phyloP scores from a whole-genome alignment of 2,797 vertebrate species.

The Rhodeus uyekii region DNA sequence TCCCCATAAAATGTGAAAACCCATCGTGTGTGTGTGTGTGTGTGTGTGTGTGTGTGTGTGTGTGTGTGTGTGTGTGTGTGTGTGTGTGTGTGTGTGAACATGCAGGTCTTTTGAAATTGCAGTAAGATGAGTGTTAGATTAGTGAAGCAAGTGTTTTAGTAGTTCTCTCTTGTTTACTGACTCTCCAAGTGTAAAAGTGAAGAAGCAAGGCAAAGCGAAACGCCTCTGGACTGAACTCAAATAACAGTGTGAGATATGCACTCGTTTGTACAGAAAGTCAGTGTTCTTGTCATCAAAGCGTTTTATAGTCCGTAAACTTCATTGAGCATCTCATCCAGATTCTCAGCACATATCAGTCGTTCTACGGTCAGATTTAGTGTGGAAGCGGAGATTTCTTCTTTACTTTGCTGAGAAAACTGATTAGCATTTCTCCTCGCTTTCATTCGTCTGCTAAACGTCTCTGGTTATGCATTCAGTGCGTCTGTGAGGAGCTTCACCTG shows the following conservation, averaged over 20 bases:
- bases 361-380: not conserved
- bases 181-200: not conserved
- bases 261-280: not conserved
- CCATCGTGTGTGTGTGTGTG: not conserved
- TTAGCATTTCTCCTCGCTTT: not conserved
- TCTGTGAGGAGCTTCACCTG: not conserved
- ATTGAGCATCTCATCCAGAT: not conserved
- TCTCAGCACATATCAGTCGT: not conserved
- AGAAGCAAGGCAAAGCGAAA: not conserved
- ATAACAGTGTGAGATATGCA: too few relatives aligned
- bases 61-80: not conserved
- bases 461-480: constrained; percentile 31
- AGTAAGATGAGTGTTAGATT: not conserved
- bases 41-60: not conserved
- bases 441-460: not conserved
- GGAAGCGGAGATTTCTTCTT: not conserved
- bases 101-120: not conserved
- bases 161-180: not conserved
- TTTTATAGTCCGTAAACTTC: not conserved
- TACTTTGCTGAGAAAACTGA: not conserved
- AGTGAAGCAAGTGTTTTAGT: not conserved
- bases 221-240: not conserved
- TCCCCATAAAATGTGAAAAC: too few relatives aligned
- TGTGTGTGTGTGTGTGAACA: not conserved
- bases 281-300: not conserved